Percentiles rank a stretch among this genome's conserved stretches.
Conservation (phyloP, 2,888 invertebrate genomes). For the Sclerodermus sp. region DNA sequence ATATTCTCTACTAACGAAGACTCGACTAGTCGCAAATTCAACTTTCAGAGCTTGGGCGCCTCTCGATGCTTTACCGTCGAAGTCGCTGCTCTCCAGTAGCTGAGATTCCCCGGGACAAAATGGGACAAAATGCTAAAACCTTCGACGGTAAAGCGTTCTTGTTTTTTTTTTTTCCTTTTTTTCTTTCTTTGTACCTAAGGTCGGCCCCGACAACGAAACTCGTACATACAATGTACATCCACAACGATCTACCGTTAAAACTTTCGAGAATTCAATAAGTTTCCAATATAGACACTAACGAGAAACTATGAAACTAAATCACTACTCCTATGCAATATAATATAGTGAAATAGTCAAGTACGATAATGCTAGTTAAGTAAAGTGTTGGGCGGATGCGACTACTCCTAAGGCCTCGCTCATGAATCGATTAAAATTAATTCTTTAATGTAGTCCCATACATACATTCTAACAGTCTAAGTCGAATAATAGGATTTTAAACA, state of each 20-base stretch:
- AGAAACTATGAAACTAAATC: constrained; percentile 47
- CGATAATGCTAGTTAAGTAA: constrained; percentile 33
- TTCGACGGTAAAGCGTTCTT: not conserved
- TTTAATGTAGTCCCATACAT: constrained; percentile 49
- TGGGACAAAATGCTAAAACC: too few species aligned
- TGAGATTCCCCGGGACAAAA: too few species aligned
- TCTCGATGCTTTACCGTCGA: too few species aligned
- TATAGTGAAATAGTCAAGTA: constrained; percentile 38
- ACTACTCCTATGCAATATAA: constrained; percentile 38
- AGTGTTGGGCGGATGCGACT: constrained; percentile 57
- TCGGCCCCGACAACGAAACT: too few species aligned
- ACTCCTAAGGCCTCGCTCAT: constrained; percentile 58
- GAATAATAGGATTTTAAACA: constrained; percentile 36
- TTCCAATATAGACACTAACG: constrained; percentile 32
- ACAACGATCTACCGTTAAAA: constrained; percentile 23
- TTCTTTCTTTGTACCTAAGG: not conserved
- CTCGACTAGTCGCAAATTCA: too few species aligned
- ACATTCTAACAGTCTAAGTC: constrained; percentile 43
- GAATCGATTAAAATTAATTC: constrained; percentile 36
- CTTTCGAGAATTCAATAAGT: constrained; percentile 32
- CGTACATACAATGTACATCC: constrained; percentile 12
- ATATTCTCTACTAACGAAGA: too few species aligned
- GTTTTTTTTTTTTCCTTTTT: not conserved
- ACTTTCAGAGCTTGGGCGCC: too few species aligned
- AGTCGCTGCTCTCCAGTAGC: too few species aligned